Percentiles rank a stretch among this genome's conserved stretches.
Conservation (phyloP, 2,113 vertebrate genomes). For the Ciconia boyciana region DNA sequence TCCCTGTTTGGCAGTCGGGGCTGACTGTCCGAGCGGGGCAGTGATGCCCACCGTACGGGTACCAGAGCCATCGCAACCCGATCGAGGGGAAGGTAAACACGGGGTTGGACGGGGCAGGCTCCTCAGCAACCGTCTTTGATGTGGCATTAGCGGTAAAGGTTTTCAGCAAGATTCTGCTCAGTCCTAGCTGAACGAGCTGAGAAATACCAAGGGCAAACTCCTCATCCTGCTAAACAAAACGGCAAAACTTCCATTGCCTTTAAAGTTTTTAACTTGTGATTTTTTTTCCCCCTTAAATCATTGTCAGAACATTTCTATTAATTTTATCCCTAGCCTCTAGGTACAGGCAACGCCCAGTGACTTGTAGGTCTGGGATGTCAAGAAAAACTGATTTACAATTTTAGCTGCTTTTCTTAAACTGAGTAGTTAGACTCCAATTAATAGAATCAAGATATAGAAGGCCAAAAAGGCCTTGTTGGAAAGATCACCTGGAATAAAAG, state of each 20-base stretch:
- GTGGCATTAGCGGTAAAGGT: too few species aligned
- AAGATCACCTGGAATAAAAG: not conserved
- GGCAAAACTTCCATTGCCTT: not conserved
- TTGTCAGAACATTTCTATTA: not conserved
- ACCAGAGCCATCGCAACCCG: not conserved
- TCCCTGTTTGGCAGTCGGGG: not conserved
- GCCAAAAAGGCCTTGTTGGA: not conserved
- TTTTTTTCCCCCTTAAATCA: not conserved
- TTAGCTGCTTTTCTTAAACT: not conserved
- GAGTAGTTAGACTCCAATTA: not conserved
- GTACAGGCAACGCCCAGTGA: not conserved
- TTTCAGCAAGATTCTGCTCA: not conserved
- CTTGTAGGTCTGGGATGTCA: not conserved
- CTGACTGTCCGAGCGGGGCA: not conserved
- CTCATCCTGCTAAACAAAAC: not conserved
- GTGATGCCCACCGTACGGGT: not conserved
- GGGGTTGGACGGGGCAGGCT: not conserved
- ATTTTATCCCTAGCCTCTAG: not conserved
- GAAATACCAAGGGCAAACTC: not conserved
- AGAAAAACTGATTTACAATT: not conserved
- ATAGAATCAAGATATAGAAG: not conserved
- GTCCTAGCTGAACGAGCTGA: not conserved
- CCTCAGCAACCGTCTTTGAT: not conserved
- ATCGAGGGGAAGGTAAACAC: not conserved
- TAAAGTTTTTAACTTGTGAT: not conserved